phyloP scores from a whole-genome alignment of 2,797 vertebrate species.

The Nasua narica region DNA sequence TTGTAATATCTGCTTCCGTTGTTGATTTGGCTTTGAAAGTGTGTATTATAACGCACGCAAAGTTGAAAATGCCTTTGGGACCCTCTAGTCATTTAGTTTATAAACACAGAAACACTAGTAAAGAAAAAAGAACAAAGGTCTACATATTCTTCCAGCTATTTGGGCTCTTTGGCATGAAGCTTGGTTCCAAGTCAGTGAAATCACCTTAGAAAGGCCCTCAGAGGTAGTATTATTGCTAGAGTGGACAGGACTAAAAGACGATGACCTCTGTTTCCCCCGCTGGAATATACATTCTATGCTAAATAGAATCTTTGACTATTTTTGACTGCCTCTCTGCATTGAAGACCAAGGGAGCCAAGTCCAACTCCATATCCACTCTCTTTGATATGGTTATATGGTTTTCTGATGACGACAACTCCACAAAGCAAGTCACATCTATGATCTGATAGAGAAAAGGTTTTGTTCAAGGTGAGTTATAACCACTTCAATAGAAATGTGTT shows the following conservation, averaged over 20 bases:
- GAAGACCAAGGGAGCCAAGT: neutral
- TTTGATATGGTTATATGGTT: neutral
- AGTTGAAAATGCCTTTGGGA: neutral
- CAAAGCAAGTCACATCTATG: neutral
- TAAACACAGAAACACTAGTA: neutral
- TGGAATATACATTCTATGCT: neutral
- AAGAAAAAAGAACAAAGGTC: neutral
- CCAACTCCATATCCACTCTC: neutral
- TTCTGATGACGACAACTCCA: neutral
- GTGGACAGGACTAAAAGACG: neutral
- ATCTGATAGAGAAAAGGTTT: conserved; percentile 5
- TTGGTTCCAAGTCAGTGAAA: neutral
- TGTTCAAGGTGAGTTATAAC: neutral
- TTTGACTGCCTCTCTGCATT: neutral
- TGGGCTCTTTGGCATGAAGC: neutral
- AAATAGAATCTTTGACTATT: neutral
- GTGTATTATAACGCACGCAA: neutral
- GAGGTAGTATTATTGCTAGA: neutral
- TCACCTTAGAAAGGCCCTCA: neutral
- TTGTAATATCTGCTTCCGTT: neutral
- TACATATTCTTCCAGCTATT: neutral
- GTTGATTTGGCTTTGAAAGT: neutral
- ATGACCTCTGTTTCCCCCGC: neutral
- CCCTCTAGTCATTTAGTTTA: neutral
- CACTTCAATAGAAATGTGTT: conserved; percentile 27